These are phyloP conservation scores for Enteromius viviparus DNA, from an alignment of 2,797 vertebrate genomes.

Conservation along the genomic window DNA sequence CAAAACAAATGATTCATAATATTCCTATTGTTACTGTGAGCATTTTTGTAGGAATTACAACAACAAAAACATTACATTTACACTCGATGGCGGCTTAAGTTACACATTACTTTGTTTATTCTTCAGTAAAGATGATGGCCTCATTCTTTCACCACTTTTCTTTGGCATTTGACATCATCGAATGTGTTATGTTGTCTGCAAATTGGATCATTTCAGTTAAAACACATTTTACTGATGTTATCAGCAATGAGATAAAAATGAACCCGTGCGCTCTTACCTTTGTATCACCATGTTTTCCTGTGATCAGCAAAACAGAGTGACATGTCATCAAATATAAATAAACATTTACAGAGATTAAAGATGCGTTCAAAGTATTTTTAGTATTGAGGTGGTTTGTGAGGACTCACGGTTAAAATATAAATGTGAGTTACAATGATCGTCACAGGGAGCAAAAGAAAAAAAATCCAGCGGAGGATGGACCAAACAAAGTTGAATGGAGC, in stretches of 20 bases:
- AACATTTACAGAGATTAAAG: neutral
- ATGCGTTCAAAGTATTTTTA: neutral
- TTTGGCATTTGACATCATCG: neutral
- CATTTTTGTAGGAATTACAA: neutral
- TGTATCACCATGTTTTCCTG: neutral
- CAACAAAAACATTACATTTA: neutral
- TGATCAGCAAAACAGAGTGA: slow-evolving; percentile 6
- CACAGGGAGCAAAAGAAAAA: slow-evolving; percentile 59
- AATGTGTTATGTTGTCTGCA: neutral
- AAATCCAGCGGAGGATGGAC: slow-evolving; percentile 63
- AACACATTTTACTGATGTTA: neutral
- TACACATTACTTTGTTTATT: neutral
- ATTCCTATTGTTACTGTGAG: neutral
- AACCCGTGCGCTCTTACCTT: slow-evolving; percentile 23
- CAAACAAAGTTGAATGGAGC: slow-evolving; percentile 49
- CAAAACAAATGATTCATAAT: neutral
- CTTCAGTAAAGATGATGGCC: neutral
- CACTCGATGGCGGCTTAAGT: neutral
- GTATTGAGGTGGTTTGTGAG: neutral
- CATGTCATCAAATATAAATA: slow-evolving; percentile 1
- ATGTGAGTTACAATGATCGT: slow-evolving; percentile 20
- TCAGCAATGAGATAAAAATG: neutral
- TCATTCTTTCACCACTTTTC: neutral
- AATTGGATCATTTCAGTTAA: neutral
- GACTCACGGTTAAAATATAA: slow-evolving; percentile 61